These are phyloP conservation scores for Zaprionus vittiger DNA, from an alignment of 1,140 invertebrate genomes.

Conservation along the genomic window DNA sequence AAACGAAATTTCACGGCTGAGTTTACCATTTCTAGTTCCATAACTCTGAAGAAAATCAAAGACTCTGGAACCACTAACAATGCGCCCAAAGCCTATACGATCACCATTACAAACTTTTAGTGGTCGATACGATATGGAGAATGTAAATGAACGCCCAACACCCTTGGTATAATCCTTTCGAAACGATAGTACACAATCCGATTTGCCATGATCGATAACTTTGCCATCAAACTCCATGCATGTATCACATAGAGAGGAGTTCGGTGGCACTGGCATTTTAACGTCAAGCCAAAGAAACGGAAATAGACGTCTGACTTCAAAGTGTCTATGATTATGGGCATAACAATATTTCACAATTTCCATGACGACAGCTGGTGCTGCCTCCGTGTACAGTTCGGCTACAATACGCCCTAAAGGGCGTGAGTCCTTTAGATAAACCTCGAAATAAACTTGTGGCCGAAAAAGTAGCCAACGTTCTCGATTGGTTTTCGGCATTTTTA, in stretches of 20 bases:
- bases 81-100: slow-evolving; percentile 70
- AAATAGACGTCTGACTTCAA: slow-evolving; percentile 59
- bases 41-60: slow-evolving; percentile 70
- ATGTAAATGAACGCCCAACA: slow-evolving; percentile 49
- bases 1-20: slow-evolving; percentile 54
- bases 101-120: slow-evolving; percentile 63
- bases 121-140: slow-evolving; percentile 71
- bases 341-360: slow-evolving; percentile 64
- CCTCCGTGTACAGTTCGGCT: slow-evolving; percentile 71
- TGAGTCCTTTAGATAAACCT: slow-evolving; percentile 52
- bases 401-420: slow-evolving; percentile 65
- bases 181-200: slow-evolving; percentile 63
- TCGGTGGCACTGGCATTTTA: slow-evolving; percentile 38
- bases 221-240: slow-evolving; percentile 69
- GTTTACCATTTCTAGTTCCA: slow-evolving; percentile 76
- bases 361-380: slow-evolving; percentile 67
- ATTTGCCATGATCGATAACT: slow-evolving; percentile 61
- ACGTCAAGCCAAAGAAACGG: slow-evolving; percentile 70
- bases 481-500: slow-evolving; percentile 43
- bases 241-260: slow-evolving; percentile 35
- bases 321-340: slow-evolving; percentile 34
- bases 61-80: slow-evolving; percentile 63
- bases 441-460: slow-evolving; percentile 65
- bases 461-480: slow-evolving; percentile 51
- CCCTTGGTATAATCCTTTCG: slow-evolving; percentile 57